Percentiles rank a stretch among this genome's conserved stretches.
Evolutionary conservation across 2,888 invertebrate species (phyloP).

Genomic region (Aspidapion aeneum): DNA sequence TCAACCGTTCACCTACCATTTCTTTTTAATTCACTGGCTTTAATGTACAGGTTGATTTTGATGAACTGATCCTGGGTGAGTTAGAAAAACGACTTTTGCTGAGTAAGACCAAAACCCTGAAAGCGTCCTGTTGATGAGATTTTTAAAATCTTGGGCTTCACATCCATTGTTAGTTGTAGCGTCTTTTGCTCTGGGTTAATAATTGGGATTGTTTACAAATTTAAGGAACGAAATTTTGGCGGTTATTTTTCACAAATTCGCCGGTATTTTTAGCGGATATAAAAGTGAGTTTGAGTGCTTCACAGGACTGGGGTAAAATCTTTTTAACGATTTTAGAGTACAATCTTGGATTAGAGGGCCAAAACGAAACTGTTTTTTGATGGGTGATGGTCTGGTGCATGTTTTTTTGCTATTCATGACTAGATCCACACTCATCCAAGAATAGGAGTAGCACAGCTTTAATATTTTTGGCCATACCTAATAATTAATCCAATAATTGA

Average conservation of each 20-base stretch:
- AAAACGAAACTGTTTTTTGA: conserved; percentile 49
- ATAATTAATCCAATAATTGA: too few species aligned
- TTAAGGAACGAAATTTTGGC: neutral
- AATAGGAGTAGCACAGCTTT: conserved; percentile 38
- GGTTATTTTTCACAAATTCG: too few species aligned
- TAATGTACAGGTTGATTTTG: too few species aligned
- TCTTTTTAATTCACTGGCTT: too few species aligned
- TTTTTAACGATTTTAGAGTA: neutral
- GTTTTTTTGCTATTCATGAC: conserved; percentile 61
- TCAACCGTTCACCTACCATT: too few species aligned
- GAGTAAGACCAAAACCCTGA: neutral
- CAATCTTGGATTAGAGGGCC: neutral
- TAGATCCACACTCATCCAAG: conserved; percentile 80
- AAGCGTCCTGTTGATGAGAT: neutral
- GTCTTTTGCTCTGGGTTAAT: neutral
- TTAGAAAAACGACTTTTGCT: neutral
- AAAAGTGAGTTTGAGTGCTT: neutral
- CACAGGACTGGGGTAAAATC: neutral
- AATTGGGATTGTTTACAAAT: too few species aligned
- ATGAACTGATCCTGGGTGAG: neutral
- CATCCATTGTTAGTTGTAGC: neutral
- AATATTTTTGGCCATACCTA: neutral
- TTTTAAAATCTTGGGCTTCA: neutral
- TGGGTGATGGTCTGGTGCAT: conserved; percentile 75
- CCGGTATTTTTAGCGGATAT: neutral